Percentiles rank a stretch among this genome's conserved stretches.
These are phyloP conservation scores for Rosalia funebris DNA, from an alignment of 2,888 invertebrate genomes.

Conservation along the genomic window DNA sequence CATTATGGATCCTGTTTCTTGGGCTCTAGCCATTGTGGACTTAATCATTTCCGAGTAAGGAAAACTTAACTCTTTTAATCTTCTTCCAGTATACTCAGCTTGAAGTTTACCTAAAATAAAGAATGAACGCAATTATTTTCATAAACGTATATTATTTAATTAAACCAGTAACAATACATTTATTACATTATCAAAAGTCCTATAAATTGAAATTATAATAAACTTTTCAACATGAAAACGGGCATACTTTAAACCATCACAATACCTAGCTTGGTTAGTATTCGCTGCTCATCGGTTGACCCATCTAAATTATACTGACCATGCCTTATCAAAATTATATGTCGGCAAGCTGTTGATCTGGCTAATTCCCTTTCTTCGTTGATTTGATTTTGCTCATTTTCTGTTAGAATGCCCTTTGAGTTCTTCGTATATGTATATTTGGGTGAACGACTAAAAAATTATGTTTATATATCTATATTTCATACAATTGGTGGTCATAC, in stretches of 20 bases:
- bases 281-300: slow-evolving; percentile 75
- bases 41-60: slow-evolving; percentile 83
- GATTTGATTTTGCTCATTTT: slow-evolving; percentile 73
- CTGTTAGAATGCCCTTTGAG: slow-evolving; percentile 66
- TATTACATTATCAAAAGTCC: too few species aligned
- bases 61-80: slow-evolving; percentile 79
- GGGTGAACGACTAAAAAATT: slow-evolving; percentile 74
- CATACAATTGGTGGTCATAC: slow-evolving; percentile 65
- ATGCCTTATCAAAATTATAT: slow-evolving; percentile 91
- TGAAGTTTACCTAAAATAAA: slow-evolving; percentile 78
- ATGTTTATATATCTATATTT: not conserved
- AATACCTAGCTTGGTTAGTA: slow-evolving; percentile 85
- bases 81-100: slow-evolving; percentile 85
- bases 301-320: slow-evolving; percentile 91
- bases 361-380: slow-evolving; percentile 74
- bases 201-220: too few species aligned
- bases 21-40: slow-evolving; percentile 94
- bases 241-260: too few species aligned
- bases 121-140: too few species aligned
- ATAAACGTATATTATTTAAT: too few species aligned
- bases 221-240: too few species aligned
- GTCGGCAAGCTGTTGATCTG: slow-evolving; percentile 74
- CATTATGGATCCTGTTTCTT: slow-evolving; percentile 90
- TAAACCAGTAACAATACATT: too few species aligned
- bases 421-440: slow-evolving; percentile 74